Conservation (phyloP, 2,113 vertebrate species). For the Psittacus erithacus region DNA sequence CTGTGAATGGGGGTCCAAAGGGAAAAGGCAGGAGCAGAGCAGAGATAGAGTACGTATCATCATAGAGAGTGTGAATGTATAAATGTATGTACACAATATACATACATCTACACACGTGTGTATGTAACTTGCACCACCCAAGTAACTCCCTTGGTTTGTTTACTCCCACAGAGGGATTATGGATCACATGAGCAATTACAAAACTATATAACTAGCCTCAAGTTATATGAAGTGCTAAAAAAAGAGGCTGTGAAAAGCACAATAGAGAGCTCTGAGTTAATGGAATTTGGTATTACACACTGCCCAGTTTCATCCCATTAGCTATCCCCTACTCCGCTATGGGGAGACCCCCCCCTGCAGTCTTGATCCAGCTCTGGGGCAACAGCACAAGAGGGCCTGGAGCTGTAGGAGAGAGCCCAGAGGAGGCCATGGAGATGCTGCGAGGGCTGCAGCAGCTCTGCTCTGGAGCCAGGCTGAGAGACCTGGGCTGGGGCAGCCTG, state of each 20-base stretch:
- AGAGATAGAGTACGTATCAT: no score
- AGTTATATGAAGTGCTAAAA: neutral
- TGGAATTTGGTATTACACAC: neutral
- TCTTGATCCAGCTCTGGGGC: neutral
- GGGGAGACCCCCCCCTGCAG: neutral
- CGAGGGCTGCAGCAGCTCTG: no score
- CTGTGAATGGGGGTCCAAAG: neutral
- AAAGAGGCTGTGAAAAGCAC: neutral
- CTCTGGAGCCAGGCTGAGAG: no score
- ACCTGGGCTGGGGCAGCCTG: no score
- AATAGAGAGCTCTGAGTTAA: neutral
- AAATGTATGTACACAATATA: neutral
- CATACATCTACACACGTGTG: accelerated
- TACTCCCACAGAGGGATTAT: neutral
- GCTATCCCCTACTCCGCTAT: neutral
- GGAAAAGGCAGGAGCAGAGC: neutral
- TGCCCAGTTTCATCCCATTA: neutral
- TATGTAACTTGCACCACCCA: neutral
- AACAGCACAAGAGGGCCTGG: neutral
- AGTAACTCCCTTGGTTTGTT: neutral
- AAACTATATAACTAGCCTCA: neutral
- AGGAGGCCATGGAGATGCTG: no score
- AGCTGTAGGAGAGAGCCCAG: neutral
- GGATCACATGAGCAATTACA: neutral
- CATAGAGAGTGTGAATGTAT: neutral